Evolutionary conservation across 2,113 vertebrate species (phyloP).

Genomic region (Acanthochromis polyacanthus): DNA sequence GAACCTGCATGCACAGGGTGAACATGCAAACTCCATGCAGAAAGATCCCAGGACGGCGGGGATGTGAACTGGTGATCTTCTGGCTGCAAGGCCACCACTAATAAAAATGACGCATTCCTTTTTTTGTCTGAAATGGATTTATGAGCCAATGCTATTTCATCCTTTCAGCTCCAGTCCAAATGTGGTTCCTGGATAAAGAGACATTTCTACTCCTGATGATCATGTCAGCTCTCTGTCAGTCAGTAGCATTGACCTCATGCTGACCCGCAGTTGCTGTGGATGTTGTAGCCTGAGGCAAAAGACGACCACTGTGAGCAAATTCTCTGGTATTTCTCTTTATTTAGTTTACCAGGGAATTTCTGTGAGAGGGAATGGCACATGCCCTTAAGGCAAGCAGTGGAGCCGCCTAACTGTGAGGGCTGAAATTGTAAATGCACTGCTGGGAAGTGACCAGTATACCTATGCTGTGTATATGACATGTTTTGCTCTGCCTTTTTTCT

Average conservation of each 20-base stretch:
- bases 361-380: conserved; percentile 46
- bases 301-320: conserved; percentile 59
- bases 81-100: neutral
- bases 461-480: neutral
- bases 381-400: conserved; percentile 48
- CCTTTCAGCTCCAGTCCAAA: conserved; percentile 4
- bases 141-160: conserved; percentile 18
- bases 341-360: conserved; percentile 62
- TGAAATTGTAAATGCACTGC: neutral
- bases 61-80: too few relatives aligned
- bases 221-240: conserved; percentile 60
- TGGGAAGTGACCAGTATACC: conserved; percentile 19
- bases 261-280: conserved; percentile 65
- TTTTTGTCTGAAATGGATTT: conserved; percentile 22
- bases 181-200: conserved; percentile 8
- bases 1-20: too few relatives aligned
- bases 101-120: conserved; percentile 22
- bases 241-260: conserved; percentile 42
- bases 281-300: conserved; percentile 47
- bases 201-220: conserved; percentile 16
- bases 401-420: conserved; percentile 27
- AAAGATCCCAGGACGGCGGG: too few relatives aligned
- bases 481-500: conserved; percentile 26
- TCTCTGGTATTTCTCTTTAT: conserved; percentile 58
- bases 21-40: too few relatives aligned